Evolutionary conservation across 2,888 invertebrate species (phyloP).

Genomic region (Drosophila multiciliata): DNA sequence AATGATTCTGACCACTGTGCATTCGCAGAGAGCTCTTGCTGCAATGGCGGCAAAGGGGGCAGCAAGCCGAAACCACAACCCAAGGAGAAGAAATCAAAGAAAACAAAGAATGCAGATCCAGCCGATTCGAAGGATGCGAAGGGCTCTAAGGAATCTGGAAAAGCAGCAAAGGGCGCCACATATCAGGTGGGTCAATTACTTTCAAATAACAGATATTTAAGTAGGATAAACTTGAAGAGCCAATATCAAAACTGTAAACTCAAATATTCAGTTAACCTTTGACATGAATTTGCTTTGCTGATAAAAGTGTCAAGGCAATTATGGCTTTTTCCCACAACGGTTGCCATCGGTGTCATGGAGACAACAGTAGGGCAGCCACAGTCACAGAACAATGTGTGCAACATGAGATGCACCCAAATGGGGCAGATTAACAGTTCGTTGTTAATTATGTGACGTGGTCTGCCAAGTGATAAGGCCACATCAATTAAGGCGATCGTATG

Average conservation of each 20-base stretch:
- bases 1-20: not conserved
- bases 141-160: constrained; percentile 87
- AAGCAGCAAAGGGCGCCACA: constrained; percentile 88
- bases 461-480: constrained; percentile 53
- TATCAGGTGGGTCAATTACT: constrained; percentile 87
- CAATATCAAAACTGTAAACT: not conserved
- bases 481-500: constrained; percentile 48
- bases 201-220: not conserved
- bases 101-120: constrained; percentile 88
- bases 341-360: constrained; percentile 42
- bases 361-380: not conserved
- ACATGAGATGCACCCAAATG: constrained; percentile 12
- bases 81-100: constrained; percentile 90
- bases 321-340: not conserved
- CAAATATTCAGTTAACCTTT: not conserved
- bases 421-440: constrained; percentile 51
- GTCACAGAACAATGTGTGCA: not conserved
- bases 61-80: constrained; percentile 88
- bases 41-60: constrained; percentile 87
- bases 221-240: not conserved
- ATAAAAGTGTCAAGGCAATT: constrained; percentile 6
- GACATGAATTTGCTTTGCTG: not conserved
- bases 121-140: constrained; percentile 87
- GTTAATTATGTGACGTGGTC: constrained; percentile 53
- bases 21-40: constrained; percentile 91